Conservation (phyloP, 2,797 vertebrate species). For the Brachymystax lenok region DNA sequence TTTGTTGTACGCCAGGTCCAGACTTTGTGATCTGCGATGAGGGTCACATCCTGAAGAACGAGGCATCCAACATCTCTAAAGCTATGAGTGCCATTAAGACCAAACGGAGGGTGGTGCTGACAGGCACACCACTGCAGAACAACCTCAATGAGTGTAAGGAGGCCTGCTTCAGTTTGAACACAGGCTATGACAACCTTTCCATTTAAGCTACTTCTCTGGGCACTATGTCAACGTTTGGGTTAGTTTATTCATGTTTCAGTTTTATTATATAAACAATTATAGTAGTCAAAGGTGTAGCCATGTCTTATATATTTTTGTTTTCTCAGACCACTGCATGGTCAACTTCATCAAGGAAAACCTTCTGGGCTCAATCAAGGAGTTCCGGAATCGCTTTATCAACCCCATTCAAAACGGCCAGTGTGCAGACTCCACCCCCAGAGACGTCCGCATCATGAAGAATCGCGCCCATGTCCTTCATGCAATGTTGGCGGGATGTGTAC, state of each 20-base stretch:
- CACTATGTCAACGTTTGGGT: background rate
- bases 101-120: conserved; percentile 89
- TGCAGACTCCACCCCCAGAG: conserved; percentile 90
- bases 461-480: conserved; percentile 93
- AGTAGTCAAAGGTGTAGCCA: conserved; percentile 38
- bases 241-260: background rate
- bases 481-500: conserved; percentile 92
- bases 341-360: conserved; percentile 97
- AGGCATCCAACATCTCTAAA: conserved; percentile 87
- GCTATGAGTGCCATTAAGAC: conserved; percentile 90
- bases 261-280: background rate
- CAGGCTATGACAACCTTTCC: background rate
- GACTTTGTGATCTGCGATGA: conserved; percentile 96
- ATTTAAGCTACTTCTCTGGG: conserved; percentile 45
- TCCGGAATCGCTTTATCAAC: conserved; percentile 89
- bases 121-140: conserved; percentile 95
- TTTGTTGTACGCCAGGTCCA: conserved; percentile 77
- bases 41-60: conserved; percentile 92
- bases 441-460: conserved; percentile 96
- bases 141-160: conserved; percentile 93
- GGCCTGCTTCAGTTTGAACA: background rate
- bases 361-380: conserved; percentile 88
- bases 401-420: conserved; percentile 98
- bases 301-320: conserved; percentile 73
- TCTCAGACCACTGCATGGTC: conserved; percentile 97